These are phyloP conservation scores for Platichthys stellatus DNA, from an alignment of 2,113 vertebrate genomes.

Conservation along the genomic window DNA sequence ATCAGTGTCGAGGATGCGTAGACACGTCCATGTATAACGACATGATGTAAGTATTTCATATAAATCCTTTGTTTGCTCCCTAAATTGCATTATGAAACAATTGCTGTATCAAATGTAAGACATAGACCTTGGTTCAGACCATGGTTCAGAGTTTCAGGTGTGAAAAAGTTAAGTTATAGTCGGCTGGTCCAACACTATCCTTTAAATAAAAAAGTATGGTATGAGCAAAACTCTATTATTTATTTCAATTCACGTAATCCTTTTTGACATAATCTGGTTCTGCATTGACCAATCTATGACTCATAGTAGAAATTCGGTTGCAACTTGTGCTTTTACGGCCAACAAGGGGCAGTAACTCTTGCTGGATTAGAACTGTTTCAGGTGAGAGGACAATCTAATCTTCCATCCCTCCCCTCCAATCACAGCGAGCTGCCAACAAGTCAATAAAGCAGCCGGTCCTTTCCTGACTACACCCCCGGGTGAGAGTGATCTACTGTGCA, in stretches of 20 bases:
- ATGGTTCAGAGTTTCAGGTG: too few species aligned
- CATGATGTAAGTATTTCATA: too few species aligned
- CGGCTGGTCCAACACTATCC: not conserved
- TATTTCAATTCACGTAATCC: not conserved
- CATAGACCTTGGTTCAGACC: too few species aligned
- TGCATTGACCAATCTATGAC: slow-evolving; percentile 10
- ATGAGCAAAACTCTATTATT: not conserved
- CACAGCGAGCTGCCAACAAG: slow-evolving; percentile 46
- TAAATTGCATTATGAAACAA: too few species aligned
- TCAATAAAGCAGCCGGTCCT: slow-evolving; percentile 53
- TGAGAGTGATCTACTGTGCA: slow-evolving; percentile 64
- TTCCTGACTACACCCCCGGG: slow-evolving; percentile 55
- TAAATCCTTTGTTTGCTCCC: too few species aligned
- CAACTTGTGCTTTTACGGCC: slow-evolving; percentile 4
- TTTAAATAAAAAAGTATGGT: not conserved
- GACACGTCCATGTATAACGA: not conserved
- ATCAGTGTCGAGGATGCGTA: too few species aligned
- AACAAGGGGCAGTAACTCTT: slow-evolving; percentile 20
- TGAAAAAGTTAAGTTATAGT: not conserved
- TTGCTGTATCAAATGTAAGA: too few species aligned
- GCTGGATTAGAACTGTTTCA: slow-evolving; percentile 43
- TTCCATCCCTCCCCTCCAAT: slow-evolving; percentile 16
- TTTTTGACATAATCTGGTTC: not conserved
- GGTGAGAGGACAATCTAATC: slow-evolving; percentile 26
- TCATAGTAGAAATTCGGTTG: slow-evolving; percentile 28